Base-by-base conservation (phyloP, 2,888 invertebrate genomes). In the Drosophila acutilabella region DNA sequence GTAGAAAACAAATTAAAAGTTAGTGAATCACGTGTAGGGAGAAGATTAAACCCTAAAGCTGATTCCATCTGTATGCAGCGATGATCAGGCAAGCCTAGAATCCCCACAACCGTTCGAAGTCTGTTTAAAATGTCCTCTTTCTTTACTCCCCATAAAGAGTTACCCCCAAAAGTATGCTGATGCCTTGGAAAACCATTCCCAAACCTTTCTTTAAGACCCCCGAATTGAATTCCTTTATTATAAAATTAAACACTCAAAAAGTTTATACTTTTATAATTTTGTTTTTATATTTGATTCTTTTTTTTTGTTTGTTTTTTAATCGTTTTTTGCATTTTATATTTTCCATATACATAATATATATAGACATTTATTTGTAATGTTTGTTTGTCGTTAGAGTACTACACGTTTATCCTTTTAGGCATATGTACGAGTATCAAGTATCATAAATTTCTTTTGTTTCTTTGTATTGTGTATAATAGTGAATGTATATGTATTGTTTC, bases 361-460 rank as follows among this genome's bases (percentile, higher is more conserved):
- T 83, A 83, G 82, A 83, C 82, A 83, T 85, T 83, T 80, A 83
- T 74, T 82, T 82, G 74, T 82, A 76, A 75, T 74, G 56, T 66
- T 73, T 47, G 18, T 23, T 47, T 59, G 64, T 53, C 45, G 74
- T 64, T 85, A 82, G 82, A 78, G 82, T 85, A 80, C 82, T 85
- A 85, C 74, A 85, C 78, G 80, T 80, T 78, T 85, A 83, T 85
- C 82, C 82, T 85, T 83, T 82, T 80, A 83, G 82, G 82, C 82
- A 74, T 82, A 85, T 76, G 70, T 85, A 85, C 82, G 82, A 82
- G 85, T 76, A 84, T 57, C 38, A 16, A 79, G 75, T 78, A 71
- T 74, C 66, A 77, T 81, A 64, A 68, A 56, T 72, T 30, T 30
- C 8, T 8, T 7, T 76, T 60, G 36, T 20, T 20, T 59, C 18